phyloP scores from a whole-genome alignment of 2,113 vertebrate genomes.

The Apaloderma vittatum region DNA sequence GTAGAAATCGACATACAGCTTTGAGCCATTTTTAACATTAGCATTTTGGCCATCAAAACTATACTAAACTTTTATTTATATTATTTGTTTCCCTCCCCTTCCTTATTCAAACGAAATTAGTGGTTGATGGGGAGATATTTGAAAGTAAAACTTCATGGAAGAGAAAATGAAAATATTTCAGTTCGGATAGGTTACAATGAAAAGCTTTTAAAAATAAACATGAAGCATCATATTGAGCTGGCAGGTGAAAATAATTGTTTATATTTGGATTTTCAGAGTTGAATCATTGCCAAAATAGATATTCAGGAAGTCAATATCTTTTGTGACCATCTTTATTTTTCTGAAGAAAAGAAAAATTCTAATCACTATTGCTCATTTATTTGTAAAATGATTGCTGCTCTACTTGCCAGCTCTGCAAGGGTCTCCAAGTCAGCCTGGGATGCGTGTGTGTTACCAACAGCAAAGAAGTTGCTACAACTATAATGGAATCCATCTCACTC shows the following conservation, averaged over 20 bases:
- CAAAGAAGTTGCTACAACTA: background rate
- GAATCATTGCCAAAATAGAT: background rate
- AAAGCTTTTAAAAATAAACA: background rate
- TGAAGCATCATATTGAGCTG: background rate
- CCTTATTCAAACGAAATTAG: background rate
- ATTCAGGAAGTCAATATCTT: background rate
- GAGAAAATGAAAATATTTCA: background rate
- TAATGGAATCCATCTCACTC: background rate
- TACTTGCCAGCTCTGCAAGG: background rate
- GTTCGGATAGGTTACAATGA: fast-evolving
- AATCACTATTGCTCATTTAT: background rate
- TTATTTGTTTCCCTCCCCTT: background rate
- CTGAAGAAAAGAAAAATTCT: background rate
- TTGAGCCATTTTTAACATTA: background rate
- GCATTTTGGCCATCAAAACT: background rate
- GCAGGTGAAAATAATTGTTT: background rate
- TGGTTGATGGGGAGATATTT: background rate
- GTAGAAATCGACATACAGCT: background rate
- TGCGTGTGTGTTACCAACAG: background rate
- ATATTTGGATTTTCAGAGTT: background rate
- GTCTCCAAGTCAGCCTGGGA: background rate
- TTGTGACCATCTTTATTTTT: background rate
- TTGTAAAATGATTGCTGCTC: background rate
- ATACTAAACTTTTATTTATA: background rate
- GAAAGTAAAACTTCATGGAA: background rate